Evolutionary conservation across 1,140 invertebrate genomes (phyloP).

Genomic region (Lasioglossum albipes): DNA sequence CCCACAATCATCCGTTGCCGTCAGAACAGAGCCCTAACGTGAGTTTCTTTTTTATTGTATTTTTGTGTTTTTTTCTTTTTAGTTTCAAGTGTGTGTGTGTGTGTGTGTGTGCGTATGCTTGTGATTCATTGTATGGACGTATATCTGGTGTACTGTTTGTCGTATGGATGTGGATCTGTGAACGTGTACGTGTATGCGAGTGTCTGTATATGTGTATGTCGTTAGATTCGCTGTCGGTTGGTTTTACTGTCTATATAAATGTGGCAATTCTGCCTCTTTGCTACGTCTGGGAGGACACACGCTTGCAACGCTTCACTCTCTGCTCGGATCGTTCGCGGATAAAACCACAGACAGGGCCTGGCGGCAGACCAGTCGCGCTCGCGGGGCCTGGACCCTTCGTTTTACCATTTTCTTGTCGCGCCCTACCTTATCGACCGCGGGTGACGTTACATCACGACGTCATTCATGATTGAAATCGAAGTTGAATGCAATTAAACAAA

Average conservation of each 20-base stretch:
- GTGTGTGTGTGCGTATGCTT: no score
- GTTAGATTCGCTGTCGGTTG: conserved; percentile 18
- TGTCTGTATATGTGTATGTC: conserved; percentile 11
- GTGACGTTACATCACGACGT: no score
- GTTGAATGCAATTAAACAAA: no score
- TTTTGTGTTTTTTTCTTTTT: conserved; percentile 28
- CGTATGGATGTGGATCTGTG: no score
- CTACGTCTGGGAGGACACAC: conserved; percentile 9
- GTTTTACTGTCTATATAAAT: conserved; percentile 8
- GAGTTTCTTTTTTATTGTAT: conserved; percentile 48
- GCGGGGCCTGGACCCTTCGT: background rate
- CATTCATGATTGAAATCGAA: no score
- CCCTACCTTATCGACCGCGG: no score
- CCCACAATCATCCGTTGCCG: conserved; percentile 80
- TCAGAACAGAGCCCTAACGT: conserved; percentile 74
- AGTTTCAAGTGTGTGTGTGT: background rate
- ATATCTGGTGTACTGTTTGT: no score
- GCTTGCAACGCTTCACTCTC: conserved; percentile 47
- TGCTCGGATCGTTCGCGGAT: conserved; percentile 14
- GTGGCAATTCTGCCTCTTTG: background rate
- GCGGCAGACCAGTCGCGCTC: background rate
- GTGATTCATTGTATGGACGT: no score
- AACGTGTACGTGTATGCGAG: no score
- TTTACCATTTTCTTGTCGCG: background rate
- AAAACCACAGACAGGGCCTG: background rate